phyloP scores from a whole-genome alignment of 1,140 invertebrate genomes.

The Megalopta genalis region DNA sequence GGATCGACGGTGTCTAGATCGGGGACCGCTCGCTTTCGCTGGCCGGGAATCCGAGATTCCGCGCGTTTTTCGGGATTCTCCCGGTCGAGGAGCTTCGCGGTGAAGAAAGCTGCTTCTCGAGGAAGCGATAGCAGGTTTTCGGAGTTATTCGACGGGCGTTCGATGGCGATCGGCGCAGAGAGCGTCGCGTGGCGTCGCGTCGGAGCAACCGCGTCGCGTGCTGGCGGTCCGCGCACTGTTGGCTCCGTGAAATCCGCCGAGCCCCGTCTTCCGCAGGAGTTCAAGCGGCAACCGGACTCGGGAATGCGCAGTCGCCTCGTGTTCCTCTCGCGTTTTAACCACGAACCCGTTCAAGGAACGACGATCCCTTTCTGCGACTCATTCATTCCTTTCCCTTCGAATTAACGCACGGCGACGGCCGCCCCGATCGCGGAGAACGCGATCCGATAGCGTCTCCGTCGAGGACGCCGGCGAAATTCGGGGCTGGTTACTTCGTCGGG shows the following conservation, averaged over 20 bases:
- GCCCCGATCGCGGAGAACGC: too few species aligned
- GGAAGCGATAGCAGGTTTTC: too few species aligned
- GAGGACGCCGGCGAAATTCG: too few species aligned
- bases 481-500: too few species aligned
- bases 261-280: constrained; percentile 59
- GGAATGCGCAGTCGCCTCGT: constrained; percentile 60
- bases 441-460: too few species aligned
- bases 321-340: constrained; percentile 32
- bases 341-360: background rate
- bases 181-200: constrained; percentile 20
- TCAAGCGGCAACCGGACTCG: constrained; percentile 46
- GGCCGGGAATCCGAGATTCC: too few species aligned
- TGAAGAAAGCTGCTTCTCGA: too few species aligned
- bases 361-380: background rate
- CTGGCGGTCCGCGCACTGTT: constrained; percentile 72
- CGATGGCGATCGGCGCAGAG: background rate
- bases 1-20: too few species aligned
- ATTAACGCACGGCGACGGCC: too few species aligned
- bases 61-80: background rate
- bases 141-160: background rate
- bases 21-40: too few species aligned
- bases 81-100: too few species aligned
- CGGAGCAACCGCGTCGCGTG: constrained; percentile 69
- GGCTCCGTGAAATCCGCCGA: constrained; percentile 53
- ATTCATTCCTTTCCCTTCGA: background rate